These are phyloP conservation scores for Ptycholaimellus sp. DNA, from an alignment of 2,888 invertebrate genomes.

Conservation along the genomic window DNA sequence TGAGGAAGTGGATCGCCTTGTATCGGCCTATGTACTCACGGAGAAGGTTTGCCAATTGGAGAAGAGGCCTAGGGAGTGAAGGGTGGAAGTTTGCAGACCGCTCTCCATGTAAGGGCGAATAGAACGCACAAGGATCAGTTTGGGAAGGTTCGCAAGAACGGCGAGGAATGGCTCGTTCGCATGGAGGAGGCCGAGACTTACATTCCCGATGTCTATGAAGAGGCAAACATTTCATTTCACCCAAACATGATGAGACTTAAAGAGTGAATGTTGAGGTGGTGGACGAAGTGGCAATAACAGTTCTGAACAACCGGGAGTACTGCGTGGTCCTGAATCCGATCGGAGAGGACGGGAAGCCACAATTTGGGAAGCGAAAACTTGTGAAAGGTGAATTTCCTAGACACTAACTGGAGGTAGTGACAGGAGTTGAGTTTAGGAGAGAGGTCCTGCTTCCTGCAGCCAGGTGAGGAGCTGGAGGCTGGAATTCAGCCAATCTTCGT, in stretches of 20 bases:
- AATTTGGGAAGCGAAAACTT: slow-evolving; percentile 31
- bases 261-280: slow-evolving; percentile 20
- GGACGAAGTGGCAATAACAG: slow-evolving; percentile 29
- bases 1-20: slow-evolving; percentile 31
- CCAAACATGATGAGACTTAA: neutral
- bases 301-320: slow-evolving; percentile 32
- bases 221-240: slow-evolving; percentile 11
- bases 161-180: slow-evolving; percentile 34
- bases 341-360: slow-evolving; percentile 24
- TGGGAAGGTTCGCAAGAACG: slow-evolving; percentile 28
- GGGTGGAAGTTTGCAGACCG: slow-evolving; percentile 30
- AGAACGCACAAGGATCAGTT: slow-evolving; percentile 31
- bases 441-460: slow-evolving; percentile 32
- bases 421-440: no score
- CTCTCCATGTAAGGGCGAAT: slow-evolving; percentile 30
- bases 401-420: no score
- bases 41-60: slow-evolving; percentile 29
- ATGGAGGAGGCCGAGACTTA: slow-evolving; percentile 31
- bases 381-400: slow-evolving; percentile 27
- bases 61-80: neutral
- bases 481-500: slow-evolving; percentile 32
- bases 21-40: slow-evolving; percentile 32
- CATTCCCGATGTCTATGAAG: slow-evolving; percentile 34
- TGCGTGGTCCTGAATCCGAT: slow-evolving; percentile 32
- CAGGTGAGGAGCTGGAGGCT: slow-evolving; percentile 30